A percentile compares a stretch with the other conserved stretches of the same genome.
Evolutionary conservation across 2,113 vertebrate species (phyloP).

Genomic region (Perca flavescens): DNA sequence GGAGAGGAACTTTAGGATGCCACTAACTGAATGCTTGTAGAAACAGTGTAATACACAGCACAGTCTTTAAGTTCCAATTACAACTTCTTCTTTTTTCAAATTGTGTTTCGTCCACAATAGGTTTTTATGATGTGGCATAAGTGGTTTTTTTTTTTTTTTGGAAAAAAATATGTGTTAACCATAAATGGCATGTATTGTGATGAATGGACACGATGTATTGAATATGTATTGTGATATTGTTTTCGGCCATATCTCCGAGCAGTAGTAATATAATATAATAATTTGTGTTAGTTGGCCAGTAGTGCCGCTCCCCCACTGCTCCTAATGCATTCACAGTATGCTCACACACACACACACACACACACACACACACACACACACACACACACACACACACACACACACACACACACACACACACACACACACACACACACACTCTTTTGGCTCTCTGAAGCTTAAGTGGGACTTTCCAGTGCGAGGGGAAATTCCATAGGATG

Average conservation of each 20-base stretch:
- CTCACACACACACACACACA: conserved; percentile 40
- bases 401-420: too few species aligned
- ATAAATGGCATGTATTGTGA: background rate
- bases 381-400: conserved; percentile 34
- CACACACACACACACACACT: too few species aligned
- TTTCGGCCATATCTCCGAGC: background rate
- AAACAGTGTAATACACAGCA: too few species aligned
- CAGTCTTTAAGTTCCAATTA: too few species aligned
- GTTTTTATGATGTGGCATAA: background rate
- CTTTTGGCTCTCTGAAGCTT: conserved; percentile 7
- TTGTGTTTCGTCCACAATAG: too few species aligned
- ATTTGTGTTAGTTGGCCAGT: conserved; percentile 70
- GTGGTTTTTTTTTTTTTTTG: background rate
- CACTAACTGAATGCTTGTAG: too few species aligned
- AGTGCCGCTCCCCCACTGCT: conserved; percentile 40
- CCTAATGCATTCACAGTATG: conserved; percentile 57
- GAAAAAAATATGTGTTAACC: background rate
- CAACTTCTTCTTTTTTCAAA: too few species aligned
- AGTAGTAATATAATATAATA: conserved; percentile 59
- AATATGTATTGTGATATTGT: background rate
- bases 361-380: conserved; percentile 24
- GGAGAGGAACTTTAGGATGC: too few species aligned
- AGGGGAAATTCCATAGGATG: conserved; percentile 72
- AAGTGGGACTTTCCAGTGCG: conserved; percentile 66
- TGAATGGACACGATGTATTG: background rate